Base-by-base conservation (phyloP, 2,113 vertebrate species). In the Corythaeola cristata region DNA sequence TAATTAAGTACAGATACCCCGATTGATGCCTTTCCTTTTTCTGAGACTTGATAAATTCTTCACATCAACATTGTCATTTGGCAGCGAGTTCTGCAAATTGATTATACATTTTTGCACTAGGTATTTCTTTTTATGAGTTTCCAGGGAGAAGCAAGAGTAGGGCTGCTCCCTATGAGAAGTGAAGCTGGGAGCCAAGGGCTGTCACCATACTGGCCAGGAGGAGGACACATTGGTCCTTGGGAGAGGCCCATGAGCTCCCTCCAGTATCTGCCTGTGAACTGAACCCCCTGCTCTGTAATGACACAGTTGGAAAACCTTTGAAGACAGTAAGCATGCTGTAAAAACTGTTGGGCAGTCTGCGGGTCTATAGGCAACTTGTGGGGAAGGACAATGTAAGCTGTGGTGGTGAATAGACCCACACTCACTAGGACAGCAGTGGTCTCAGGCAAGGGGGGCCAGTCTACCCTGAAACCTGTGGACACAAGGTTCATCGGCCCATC, bases 391-490 rank as follows among this genome's bases (percentile, higher is more conserved):
- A 41, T 41, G 39, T 24, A 19, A 72, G 14, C 35, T 20, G 18
- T 2, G 0, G 21, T 21, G 22, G 37, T 59, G 44, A 69, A 52
- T 55, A 80, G 32, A 12, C 18, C 33, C 32, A 56, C 14, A 19
- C 12, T 55, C 12, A 39, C 12, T 2, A 3, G 28, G 5, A 39
- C 10, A 32, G 32, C 0, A 1, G 16, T 32, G 47, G 11, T 69
- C 18, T 3, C 23, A 1, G 1, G 12, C 0, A 2, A 67, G 22
- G 13, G 4, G 14, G 12, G 5, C 28, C 52, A 37, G 27, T 56
- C 32, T 37, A 20, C 11, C 9, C 20, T 74, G 41, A 74, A 74
- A 63, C 8, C 23, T 35, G 3, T 44, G 35, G 33, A 56, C 23
- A 72, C 7, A 89, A 62, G 24, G 6, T 30, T 14, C 0, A 0